Evolutionary conservation across 1,140 invertebrate genomes (phyloP), one percentile per base, ranked within the genome.

Genomic region (Coelopa frigida): DNA sequence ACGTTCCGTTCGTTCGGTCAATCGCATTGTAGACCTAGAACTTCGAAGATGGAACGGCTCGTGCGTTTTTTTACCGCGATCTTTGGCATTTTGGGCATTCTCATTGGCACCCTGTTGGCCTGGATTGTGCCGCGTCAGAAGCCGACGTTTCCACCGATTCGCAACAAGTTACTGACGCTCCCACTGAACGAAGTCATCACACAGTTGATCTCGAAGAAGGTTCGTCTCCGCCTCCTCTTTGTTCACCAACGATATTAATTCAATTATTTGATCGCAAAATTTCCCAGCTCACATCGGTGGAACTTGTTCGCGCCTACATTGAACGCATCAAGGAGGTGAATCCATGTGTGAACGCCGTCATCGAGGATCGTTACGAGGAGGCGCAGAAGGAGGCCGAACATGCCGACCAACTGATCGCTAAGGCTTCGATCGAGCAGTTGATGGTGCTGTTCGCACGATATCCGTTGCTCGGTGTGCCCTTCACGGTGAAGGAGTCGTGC

Each of bases 381-480:
- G 88, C 88, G 0, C 24, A 87, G 3, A 59, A 73, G n/a, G 84
- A 89, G 32, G 85, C 88, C 0, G 63, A 68, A 48, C 58, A 58
- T 24, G 74, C 76, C 3, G 87, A 89, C 57, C 33, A 49, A 5
- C 26, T 68, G 4, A 68, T 68, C 2, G 46, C 52, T 18, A 57
- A 51, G 18, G 52, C 61, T 3, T 45, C 27, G 11, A 50, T 73
- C 6, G 59, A 73, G 4, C 58, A 70, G 14, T 49, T 63, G 7
- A 44, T 66, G 12, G 79, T 79, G 0, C 68, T 83, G 1, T 65
- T 65, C 8, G 67, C 55, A 2, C 77, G 78, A 42, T 75, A 72
- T 52, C 85, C 85, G 0, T 66, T 89, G 18, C 69, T 85, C n/a
- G 86, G 86, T 1, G 75, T 89, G n/a, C 87, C 87, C 0, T 75